Base-by-base conservation (phyloP, 2,888 invertebrate genomes). In the Disparrhopalites patrizii region DNA sequence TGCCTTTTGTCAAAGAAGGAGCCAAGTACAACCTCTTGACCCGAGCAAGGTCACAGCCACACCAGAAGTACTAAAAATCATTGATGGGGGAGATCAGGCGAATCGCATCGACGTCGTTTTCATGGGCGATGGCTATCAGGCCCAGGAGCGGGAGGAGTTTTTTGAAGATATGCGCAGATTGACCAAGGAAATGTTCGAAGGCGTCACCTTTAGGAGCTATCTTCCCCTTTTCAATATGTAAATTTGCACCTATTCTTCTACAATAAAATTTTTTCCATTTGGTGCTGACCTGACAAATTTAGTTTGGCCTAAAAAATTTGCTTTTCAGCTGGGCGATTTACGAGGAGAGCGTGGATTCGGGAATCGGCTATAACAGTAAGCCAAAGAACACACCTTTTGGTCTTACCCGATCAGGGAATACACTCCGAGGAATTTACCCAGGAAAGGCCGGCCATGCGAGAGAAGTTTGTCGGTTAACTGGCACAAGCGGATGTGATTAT, bases 101-200 rank as follows among this genome's bases (percentile, higher is more conserved):
- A 73, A 73, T 57, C 36, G 72, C 43, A 68, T 71, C 27, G 72
- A 72, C 25, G 70, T 73, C 18, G 72, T 72, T n/a, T 72, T 73
- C 27, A 73, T 73, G 73, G 73, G 73, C 0, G 71, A 71, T 51
- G 71, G 70, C 0, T 71, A 71, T 57, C 64, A 55, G 10, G 52
- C 55, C 3, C 33, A 28, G 1, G 73, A 73, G 47, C 2, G 51
- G 13, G 30, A 28, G 2, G 57, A 64, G 23, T 65, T 60, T 33
- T 52, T 65, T 50, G 38, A 33, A 0, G 73, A 73, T 51, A 73
- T 73, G 15, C 1, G 23, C 0, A 52, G 71, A 2, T 62, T 73
- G 2, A 70, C 69, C 3, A 18, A 33, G 8, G 70, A 73, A 13
- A 73, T 73, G 73, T 73, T 73, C 55, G 66, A 69, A 56, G 73